These are phyloP conservation scores for Sebastes trivittatus DNA, from an alignment of 2,797 vertebrate species.

Conservation along the genomic window DNA sequence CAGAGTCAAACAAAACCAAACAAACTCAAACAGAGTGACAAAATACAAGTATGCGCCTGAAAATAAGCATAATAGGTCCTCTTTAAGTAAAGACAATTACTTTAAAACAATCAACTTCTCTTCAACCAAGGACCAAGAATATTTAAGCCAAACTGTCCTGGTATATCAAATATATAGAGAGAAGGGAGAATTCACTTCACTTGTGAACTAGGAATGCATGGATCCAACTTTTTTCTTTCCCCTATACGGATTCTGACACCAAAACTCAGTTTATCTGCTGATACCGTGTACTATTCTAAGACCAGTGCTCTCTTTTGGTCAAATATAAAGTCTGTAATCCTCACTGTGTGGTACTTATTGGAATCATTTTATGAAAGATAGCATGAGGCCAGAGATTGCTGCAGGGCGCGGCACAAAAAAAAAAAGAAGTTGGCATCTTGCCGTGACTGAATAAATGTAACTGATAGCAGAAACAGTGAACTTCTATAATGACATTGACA, in stretches of 20 bases:
- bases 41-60: too few relatives aligned
- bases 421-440: background rate
- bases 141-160: background rate
- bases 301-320: too few relatives aligned
- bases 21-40: too few relatives aligned
- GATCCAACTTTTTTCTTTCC: background rate
- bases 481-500: background rate
- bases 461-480: background rate
- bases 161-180: background rate
- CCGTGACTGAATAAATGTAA: background rate
- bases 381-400: background rate
- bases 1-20: too few relatives aligned
- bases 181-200: background rate
- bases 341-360: background rate
- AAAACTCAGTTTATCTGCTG: background rate
- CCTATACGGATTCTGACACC: background rate
- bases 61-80: too few relatives aligned
- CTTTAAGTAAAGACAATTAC: background rate
- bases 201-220: background rate
- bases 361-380: background rate
- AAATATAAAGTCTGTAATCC: background rate
- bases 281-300: background rate
- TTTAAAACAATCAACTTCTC: background rate
- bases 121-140: background rate
- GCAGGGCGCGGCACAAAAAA: background rate